Evolutionary conservation across 2,113 vertebrate species (phyloP).

Genomic region (Rhegmatorhina hoffmannsi): DNA sequence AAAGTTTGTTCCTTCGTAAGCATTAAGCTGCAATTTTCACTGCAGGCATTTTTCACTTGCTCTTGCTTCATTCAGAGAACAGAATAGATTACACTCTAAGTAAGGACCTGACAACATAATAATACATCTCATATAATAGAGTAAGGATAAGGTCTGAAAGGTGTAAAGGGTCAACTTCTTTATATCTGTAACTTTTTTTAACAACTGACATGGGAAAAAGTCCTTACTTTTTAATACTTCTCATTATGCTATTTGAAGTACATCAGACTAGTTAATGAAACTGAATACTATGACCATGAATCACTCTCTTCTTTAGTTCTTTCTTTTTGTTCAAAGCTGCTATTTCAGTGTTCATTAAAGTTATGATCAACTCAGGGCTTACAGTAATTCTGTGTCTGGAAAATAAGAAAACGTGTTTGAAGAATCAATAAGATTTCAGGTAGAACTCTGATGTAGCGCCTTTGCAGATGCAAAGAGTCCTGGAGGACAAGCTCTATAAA

Average conservation of each 20-base stretch:
- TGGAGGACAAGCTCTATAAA: not conserved
- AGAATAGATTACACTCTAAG: not conserved
- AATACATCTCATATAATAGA: not conserved
- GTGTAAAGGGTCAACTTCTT: not conserved
- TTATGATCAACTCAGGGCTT: not conserved
- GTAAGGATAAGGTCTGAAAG: not conserved
- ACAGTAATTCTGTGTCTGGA: not conserved
- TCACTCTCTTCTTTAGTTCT: not conserved
- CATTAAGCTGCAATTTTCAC: not conserved
- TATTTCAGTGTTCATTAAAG: not conserved
- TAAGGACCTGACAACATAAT: not conserved
- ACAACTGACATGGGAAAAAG: not conserved
- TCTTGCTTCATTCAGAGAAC: not conserved
- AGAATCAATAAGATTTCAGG: not conserved
- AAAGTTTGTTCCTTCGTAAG: not conserved
- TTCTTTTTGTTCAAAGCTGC: not conserved
- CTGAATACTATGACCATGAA: not conserved
- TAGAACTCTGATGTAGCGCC: not conserved
- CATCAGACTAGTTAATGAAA: not conserved
- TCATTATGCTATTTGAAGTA: not conserved
- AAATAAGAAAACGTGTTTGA: not conserved
- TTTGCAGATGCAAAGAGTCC: not conserved
- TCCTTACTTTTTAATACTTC: not conserved
- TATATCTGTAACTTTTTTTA: not conserved
- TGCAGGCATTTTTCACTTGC: not conserved